phyloP scores from a whole-genome alignment of 2,797 vertebrate genomes.

The Epinephelus awoara region DNA sequence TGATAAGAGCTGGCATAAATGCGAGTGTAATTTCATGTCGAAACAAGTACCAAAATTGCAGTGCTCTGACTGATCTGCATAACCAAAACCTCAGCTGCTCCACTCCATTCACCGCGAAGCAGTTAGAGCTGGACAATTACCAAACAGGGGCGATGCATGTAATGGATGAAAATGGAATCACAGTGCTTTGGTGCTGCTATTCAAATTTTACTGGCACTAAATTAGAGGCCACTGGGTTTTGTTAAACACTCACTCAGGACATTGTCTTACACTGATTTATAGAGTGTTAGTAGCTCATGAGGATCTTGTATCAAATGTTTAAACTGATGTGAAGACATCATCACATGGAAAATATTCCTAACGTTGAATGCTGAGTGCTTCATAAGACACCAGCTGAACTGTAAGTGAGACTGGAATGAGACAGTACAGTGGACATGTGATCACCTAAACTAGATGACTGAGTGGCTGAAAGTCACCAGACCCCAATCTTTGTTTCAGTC shows the following conservation, averaged over 20 bases:
- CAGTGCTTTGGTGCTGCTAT: neutral
- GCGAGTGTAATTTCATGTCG: constrained; percentile 33
- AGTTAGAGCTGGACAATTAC: constrained; percentile 16
- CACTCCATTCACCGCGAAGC: neutral
- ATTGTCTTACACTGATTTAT: neutral
- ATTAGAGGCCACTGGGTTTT: neutral
- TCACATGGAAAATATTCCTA: neutral
- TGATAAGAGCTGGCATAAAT: constrained; percentile 14
- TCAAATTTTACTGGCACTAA: neutral
- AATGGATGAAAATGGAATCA: constrained; percentile 9
- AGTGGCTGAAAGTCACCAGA: neutral
- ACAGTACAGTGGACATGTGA: neutral
- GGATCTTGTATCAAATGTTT: neutral
- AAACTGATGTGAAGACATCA: neutral
- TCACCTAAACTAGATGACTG: neutral
- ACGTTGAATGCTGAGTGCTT: too few relatives aligned
- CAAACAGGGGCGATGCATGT: neutral
- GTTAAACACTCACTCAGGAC: neutral
- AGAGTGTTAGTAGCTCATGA: neutral
- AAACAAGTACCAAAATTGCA: constrained; percentile 36
- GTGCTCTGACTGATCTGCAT: constrained; percentile 17
- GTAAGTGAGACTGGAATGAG: too few relatives aligned
- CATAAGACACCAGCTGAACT: too few relatives aligned
- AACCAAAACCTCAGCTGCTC: constrained; percentile 32
- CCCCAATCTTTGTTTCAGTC: neutral